phyloP scores from a whole-genome alignment of 2,888 invertebrate genomes.

The Ptychoptera contaminata region DNA sequence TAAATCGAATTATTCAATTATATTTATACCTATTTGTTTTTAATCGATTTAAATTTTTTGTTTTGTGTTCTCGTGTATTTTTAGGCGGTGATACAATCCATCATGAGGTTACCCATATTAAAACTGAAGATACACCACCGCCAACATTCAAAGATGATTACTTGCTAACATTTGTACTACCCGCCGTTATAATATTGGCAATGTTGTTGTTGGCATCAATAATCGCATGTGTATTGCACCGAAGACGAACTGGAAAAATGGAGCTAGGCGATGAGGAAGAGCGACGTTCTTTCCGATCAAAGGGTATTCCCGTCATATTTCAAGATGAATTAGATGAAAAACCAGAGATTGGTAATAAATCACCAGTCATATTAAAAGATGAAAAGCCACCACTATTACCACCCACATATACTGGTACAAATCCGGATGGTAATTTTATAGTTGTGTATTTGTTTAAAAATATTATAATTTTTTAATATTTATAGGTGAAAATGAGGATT shows the following conservation, averaged over 20 bases:
- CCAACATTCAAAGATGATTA: slow-evolving; percentile 43
- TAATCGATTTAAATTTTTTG: not conserved
- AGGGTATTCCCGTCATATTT: slow-evolving; percentile 88
- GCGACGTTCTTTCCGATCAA: slow-evolving; percentile 65
- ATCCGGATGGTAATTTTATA: slow-evolving; percentile 23
- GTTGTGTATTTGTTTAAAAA: not conserved
- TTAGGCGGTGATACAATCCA: slow-evolving; percentile 1
- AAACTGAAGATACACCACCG: slow-evolving; percentile 16
- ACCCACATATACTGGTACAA: slow-evolving; percentile 37
- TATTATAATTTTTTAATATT: slow-evolving; percentile 10
- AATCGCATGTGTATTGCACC: slow-evolving; percentile 76
- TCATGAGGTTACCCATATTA: not conserved
- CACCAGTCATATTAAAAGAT: slow-evolving; percentile 86
- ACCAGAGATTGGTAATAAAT: slow-evolving; percentile 75
- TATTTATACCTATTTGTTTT: not conserved
- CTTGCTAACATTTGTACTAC: slow-evolving; percentile 71
- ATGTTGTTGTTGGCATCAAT: slow-evolving; percentile 78
- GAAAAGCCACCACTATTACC: slow-evolving; percentile 87
- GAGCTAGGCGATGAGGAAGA: slow-evolving; percentile 66
- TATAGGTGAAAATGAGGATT: slow-evolving; percentile 31
- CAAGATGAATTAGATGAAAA: slow-evolving; percentile 93
- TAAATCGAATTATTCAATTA: slow-evolving; percentile 20
- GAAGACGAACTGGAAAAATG: slow-evolving; percentile 73
- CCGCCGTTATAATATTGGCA: slow-evolving; percentile 71
- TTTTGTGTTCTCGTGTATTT: slow-evolving; percentile 1